Evolutionary conservation across 2,888 invertebrate species (phyloP), one percentile per base, ranked within the genome.

Genomic region (Mystacides longicornis): DNA sequence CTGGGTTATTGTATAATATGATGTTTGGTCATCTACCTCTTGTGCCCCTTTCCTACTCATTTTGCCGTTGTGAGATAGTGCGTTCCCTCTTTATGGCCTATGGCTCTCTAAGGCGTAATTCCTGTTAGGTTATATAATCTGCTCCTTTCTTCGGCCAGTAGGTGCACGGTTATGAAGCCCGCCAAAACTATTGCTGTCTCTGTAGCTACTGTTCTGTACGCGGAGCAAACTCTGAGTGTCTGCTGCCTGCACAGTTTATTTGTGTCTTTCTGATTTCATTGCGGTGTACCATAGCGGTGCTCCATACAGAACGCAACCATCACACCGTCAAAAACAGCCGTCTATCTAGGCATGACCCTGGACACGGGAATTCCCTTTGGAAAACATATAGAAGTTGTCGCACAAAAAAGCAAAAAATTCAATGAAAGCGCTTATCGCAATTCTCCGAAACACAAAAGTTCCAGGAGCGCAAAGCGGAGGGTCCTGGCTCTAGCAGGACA

Each of bases 231-330:
- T 23, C 52, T 3, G 2, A 52, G 23, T 14, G 52, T 47, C 18
- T 23, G 18, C 3, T 16, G 3, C n/a, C 52, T 22, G 16, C 23
- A 47, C 16, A n/a, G 3, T 22, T 16, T 43, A n/a, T 20, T 43
- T 20, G 42, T n/a, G 22, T 43, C 43, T 43, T 11, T 5, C 11
- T 53, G 23, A 57, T 49, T 22, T 55, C 49, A 49, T 23, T n/a
- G 49, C 23, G 49, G 22, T 9, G 49, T 27, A 9, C 22, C 49
- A 18, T 23, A 49, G n/a, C n/a, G n/a, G n/a, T n/a, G n/a, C n/a
- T n/a, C n/a, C n/a, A n/a, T n/a, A n/a, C n/a, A n/a, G n/a, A n/a
- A n/a, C n/a, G n/a, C n/a, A n/a, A n/a, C n/a, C n/a, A n/a, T n/a
- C n/a, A n/a, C n/a, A n/a, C n/a, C n/a, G n/a, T n/a, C n/a, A n/a